phyloP scores from a whole-genome alignment of 2,797 vertebrate genomes.

The Melanotaenia pygmaea region DNA sequence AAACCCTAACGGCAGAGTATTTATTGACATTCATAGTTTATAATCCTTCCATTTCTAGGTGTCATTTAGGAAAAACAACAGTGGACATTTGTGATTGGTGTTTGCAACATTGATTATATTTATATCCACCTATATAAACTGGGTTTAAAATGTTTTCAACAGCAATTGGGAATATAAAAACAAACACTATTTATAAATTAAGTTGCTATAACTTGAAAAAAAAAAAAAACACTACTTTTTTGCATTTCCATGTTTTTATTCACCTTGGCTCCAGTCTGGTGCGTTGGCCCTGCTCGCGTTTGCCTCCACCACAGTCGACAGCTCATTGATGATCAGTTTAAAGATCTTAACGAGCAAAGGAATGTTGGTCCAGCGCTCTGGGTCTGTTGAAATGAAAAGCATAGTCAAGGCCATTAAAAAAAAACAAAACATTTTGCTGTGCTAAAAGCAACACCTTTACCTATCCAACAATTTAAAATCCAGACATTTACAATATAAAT shows the following conservation, averaged over 20 bases:
- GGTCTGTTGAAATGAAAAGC: slow-evolving; percentile 80
- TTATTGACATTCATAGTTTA: no score
- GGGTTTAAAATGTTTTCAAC: no score
- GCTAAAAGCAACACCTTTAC: background rate
- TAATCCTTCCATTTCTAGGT: no score
- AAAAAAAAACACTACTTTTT: no score
- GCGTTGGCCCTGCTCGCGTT: slow-evolving; percentile 89
- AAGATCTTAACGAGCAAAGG: slow-evolving; percentile 97
- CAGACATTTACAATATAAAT: background rate
- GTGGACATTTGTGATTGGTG: no score
- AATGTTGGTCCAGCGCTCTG: slow-evolving; percentile 98
- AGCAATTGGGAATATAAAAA: no score
- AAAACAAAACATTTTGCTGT: background rate
- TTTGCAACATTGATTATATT: no score
- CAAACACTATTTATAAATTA: no score
- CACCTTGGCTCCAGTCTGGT: slow-evolving; percentile 94
- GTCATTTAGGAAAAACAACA: no score
- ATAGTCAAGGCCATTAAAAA: background rate
- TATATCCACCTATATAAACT: no score
- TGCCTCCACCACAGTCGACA: slow-evolving; percentile 94
- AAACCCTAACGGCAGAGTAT: no score
- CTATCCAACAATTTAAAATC: background rate
- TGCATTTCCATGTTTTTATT: background rate
- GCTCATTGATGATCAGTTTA: slow-evolving; percentile 96
- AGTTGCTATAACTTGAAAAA: no score